phyloP scores from a whole-genome alignment of 1,140 invertebrate genomes.

The Parapsyche elsis region DNA sequence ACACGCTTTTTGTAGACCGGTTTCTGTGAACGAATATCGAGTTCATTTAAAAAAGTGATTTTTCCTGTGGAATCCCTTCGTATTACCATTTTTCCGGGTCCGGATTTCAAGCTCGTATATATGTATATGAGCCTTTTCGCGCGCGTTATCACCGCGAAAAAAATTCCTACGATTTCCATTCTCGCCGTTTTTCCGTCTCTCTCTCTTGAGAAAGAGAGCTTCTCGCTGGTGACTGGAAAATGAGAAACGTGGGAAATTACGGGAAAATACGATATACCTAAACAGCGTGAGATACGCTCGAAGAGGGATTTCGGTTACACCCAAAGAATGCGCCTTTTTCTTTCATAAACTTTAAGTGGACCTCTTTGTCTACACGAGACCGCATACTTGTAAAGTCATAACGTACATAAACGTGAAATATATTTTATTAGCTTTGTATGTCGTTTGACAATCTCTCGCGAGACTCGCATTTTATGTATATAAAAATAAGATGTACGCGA shows the following conservation, averaged over 20 bases:
- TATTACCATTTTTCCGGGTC: constrained; percentile 16
- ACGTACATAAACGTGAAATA: background rate
- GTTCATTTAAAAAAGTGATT: too few species aligned
- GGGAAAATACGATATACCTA: constrained; percentile 7
- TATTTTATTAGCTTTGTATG: background rate
- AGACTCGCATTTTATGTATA: too few species aligned
- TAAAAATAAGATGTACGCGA: too few species aligned
- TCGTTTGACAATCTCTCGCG: background rate
- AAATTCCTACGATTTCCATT: background rate
- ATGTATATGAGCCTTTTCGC: background rate
- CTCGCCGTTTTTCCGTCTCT: background rate
- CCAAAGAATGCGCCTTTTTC: background rate
- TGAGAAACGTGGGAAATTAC: constrained; percentile 32
- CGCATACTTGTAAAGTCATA: background rate
- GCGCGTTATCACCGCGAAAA: background rate
- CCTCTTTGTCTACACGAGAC: constrained; percentile 2
- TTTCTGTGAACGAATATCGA: too few species aligned
- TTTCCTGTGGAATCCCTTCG: background rate
- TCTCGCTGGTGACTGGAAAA: background rate
- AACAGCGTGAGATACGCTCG: background rate
- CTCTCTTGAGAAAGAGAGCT: background rate
- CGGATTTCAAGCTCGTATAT: constrained; percentile 6
- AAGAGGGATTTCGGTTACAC: constrained; percentile 18
- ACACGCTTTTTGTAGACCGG: too few species aligned
- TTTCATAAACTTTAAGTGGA: background rate